Evolutionary conservation across 2,797 vertebrate genomes (phyloP), one percentile per base, ranked within the genome.

Genomic region (Passerculus sandwichensis): DNA sequence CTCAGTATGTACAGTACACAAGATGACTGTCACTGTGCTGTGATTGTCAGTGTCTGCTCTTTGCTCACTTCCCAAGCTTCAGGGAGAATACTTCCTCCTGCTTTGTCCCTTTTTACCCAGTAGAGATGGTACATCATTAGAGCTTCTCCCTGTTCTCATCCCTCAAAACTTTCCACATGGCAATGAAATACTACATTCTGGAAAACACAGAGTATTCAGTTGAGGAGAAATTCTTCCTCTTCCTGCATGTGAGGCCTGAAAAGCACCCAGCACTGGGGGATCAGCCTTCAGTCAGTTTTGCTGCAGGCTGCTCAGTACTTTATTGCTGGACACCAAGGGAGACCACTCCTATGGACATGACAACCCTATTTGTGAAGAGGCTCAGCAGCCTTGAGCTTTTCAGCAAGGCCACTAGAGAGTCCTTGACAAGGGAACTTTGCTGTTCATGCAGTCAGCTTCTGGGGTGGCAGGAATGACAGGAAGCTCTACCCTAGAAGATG

Each of bases 151-250:
- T 82, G 7, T 84, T 88, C 22, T 78, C 1, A 1, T 85, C 12
- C 19, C 23, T 25, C 15, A 12, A 32, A 77, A 26, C 13, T 61
- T 10, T 32, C 11, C 29, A 11, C 0, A 0, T 53, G 38, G 40
- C 36, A 79, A 22, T 48, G 25, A 76, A 89, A 64, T 57, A 22
- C 13, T 50, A 18, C 10, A 8, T 57, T 79, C 38, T 56, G 42
- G 34, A 75, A 25, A n/a, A 29, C 14, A 72, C 34, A 14, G 3
- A 38, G 56, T 48, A 36, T 75, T 57, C 25, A 51, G 5, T 6
- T 62, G 36, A n/a, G 21, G 27, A 34, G 50, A 66, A 18, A 42
- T 11, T 44, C 26, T 84, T 50, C 11, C 9, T 61, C 1, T 48
- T 59, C 9, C 21, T 76, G 15, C 22, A n/a, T 0, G 0, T 45